Evolutionary conservation across 1,140 invertebrate species (phyloP), one percentile per base, ranked within the genome.

Genomic region (Luehdorfia chinensis): DNA sequence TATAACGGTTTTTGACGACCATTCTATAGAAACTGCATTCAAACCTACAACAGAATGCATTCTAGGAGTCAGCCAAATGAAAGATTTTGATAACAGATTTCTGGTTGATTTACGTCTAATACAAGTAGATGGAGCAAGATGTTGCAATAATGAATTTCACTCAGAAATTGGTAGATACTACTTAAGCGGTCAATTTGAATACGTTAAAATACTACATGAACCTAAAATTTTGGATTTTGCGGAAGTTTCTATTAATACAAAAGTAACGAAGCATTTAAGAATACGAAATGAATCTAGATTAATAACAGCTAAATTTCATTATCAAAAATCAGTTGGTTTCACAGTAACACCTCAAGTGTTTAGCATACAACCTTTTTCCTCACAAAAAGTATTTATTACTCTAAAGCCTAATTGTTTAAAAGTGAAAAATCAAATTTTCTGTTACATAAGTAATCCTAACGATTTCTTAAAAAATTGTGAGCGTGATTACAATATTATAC

Each of bases 141-240:
- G 79, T 49, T 85, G 81, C 48, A 63, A 72, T 37, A 53, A 74
- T 50, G 81, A 84, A 60, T 47, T 55, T 11, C 79, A 85, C 41
- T 65, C 74, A 19, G 81, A 84, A 77, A 60, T 83, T 33, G 77
- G 75, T 0, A 60, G 81, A 48, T 84, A 71, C 46, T 86, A 84
- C 28, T 75, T 86, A 21, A 71, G 69, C 52, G 83, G 79, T 0
- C 63, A 74, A 45, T 86, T 66, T 55, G 77, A 84, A 61, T 65
- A 74, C 33, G 62, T 61, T 48, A 57, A 67, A 50, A 55, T 86
- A 9, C 48, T 44, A n/a, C 73, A 83, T 59, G 51, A 41, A 8
- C 83, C 79, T n/a, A 54, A 72, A 23, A 49, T 48, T 12, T 15
- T 84, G 7, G 32, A 80, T 32, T 84, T 86, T 61, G 79, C 73